These are phyloP conservation scores for Adelphocoris suturalis DNA, from an alignment of 2,888 invertebrate genomes.

Conservation along the genomic window DNA sequence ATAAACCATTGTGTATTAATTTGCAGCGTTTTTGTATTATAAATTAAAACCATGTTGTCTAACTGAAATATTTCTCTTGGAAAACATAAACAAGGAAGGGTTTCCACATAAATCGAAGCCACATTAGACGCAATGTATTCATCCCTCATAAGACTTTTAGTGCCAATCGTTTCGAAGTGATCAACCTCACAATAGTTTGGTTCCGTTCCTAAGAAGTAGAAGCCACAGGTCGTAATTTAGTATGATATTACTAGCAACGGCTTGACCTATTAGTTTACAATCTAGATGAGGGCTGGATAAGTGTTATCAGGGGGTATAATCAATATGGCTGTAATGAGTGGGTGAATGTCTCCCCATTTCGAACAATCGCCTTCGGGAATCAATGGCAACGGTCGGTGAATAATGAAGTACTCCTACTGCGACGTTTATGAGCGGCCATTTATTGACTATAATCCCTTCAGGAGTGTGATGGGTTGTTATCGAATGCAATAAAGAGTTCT, in stretches of 20 bases:
- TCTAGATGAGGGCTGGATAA: constrained; percentile 20
- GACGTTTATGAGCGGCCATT: not conserved
- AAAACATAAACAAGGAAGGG: too few relatives aligned
- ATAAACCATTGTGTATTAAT: too few relatives aligned
- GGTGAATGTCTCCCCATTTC: constrained; percentile 28
- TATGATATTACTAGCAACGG: not conserved
- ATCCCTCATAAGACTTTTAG: not conserved
- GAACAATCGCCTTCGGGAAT: not conserved
- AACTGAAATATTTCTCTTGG: too few relatives aligned
- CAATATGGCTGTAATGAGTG: constrained; percentile 42
- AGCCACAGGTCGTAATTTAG: constrained; percentile 36
- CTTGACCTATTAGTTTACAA: constrained; percentile 28
- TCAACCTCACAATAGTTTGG: not conserved
- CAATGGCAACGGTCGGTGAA: not conserved
- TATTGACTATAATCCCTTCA: not conserved
- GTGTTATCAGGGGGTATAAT: constrained; percentile 42
- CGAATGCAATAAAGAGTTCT: too few relatives aligned
- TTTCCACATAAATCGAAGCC: not conserved
- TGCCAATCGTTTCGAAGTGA: not conserved
- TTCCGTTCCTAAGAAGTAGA: not conserved
- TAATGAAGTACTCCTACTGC: not conserved
- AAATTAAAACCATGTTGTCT: too few relatives aligned
- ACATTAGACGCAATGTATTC: not conserved
- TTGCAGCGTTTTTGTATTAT: too few relatives aligned
- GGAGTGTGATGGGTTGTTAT: too few relatives aligned